phyloP scores from a whole-genome alignment of 2,797 vertebrate species.

The Mus spretus region DNA sequence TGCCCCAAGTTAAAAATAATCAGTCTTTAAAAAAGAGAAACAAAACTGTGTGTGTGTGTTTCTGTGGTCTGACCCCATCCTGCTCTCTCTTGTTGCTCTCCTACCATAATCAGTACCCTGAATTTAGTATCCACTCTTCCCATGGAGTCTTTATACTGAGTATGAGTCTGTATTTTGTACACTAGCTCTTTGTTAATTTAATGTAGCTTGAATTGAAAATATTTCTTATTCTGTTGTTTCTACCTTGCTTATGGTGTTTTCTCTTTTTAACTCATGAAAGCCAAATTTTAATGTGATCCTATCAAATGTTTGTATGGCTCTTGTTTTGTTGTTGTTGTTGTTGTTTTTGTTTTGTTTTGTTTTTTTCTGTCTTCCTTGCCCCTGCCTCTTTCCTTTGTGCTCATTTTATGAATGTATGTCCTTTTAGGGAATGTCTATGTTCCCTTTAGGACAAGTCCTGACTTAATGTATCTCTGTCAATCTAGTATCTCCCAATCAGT shows the following conservation, averaged over 20 bases:
- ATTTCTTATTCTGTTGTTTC: constrained; percentile 64
- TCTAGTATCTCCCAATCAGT: not conserved
- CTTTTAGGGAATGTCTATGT: not conserved
- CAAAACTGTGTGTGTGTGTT: not conserved
- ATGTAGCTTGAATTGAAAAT: constrained; percentile 81
- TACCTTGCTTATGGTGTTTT: constrained; percentile 74
- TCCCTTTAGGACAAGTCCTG: not conserved
- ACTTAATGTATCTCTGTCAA: not conserved
- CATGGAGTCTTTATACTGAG: constrained; percentile 65
- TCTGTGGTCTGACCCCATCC: not conserved
- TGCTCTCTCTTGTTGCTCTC: not conserved
- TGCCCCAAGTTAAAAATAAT: not conserved
- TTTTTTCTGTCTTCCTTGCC: not conserved
- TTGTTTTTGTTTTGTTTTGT: not conserved
- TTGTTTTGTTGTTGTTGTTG: not conserved
- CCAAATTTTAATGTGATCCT: constrained; percentile 74
- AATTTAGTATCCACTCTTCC: constrained; percentile 59
- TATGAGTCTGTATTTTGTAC: constrained; percentile 73
- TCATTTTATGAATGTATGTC: not conserved
- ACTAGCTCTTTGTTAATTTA: constrained; percentile 77
- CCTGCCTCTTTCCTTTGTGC: not conserved
- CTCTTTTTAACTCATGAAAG: constrained; percentile 63
- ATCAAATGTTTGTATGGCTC: constrained; percentile 68
- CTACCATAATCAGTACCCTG: constrained; percentile 6
- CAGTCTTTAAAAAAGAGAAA: constrained; percentile 15